A percentile compares a stretch with the other conserved stretches of the same genome.
These are phyloP conservation scores for Latheticus oryzae DNA, from an alignment of 2,888 invertebrate genomes.

Conservation along the genomic window DNA sequence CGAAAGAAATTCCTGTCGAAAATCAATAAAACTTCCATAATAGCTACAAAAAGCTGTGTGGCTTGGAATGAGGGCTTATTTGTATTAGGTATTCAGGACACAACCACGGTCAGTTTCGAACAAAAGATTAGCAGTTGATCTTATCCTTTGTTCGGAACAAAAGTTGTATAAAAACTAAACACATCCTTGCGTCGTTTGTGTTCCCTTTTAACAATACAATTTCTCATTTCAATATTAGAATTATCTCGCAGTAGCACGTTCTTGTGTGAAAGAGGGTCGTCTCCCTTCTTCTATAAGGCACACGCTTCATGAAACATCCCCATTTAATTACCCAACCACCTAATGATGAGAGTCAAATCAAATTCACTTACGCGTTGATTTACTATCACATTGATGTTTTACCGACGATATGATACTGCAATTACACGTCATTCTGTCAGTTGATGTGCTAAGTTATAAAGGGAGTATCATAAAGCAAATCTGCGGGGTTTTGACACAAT, in stretches of 20 bases:
- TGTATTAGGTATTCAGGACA: slow-evolving; percentile 2
- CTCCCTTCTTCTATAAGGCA: slow-evolving; percentile 8
- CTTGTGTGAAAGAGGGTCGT: slow-evolving; percentile 8
- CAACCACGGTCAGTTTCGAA: not conserved
- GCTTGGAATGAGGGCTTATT: slow-evolving; percentile 1
- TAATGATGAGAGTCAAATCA: slow-evolving; percentile 28
- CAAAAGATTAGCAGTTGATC: slow-evolving; percentile 15
- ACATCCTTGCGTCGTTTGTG: slow-evolving; percentile 14
- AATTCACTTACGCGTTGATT: slow-evolving; percentile 30
- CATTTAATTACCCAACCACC: slow-evolving; percentile 32
- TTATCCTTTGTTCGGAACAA: slow-evolving; percentile 5
- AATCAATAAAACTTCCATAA: not conserved
- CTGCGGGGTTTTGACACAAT: not conserved
- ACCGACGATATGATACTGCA: slow-evolving; percentile 15
- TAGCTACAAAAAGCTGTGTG: not conserved
- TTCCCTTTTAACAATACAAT: slow-evolving; percentile 10
- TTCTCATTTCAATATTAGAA: slow-evolving; percentile 4
- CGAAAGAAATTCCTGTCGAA: too few relatives aligned
- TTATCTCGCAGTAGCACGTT: slow-evolving; percentile 21
- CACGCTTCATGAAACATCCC: slow-evolving; percentile 26
- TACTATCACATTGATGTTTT: slow-evolving; percentile 16
- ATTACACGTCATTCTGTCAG: slow-evolving; percentile 3
- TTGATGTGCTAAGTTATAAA: too few relatives aligned
- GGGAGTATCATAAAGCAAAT: not conserved
- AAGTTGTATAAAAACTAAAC: slow-evolving; percentile 18